A percentile compares a stretch with the other conserved stretches of the same genome.
These are phyloP conservation scores for Xenopus borealis DNA, from an alignment of 2,113 vertebrate species.

Conservation along the genomic window DNA sequence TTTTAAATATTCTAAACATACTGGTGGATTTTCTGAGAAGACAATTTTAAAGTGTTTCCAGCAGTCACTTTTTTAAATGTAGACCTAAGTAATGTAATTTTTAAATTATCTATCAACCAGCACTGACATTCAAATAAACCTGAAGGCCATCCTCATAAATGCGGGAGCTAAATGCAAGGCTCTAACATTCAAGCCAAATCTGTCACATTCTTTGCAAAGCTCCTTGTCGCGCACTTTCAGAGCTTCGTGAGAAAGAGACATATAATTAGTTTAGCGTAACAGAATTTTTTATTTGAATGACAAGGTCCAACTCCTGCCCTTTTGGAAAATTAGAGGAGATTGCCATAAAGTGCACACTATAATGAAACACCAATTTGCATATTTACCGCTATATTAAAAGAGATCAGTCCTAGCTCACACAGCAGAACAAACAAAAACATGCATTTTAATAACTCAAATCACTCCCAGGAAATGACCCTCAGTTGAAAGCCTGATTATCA, in stretches of 20 bases:
- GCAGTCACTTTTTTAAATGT: constrained; percentile 38
- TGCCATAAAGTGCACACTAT: constrained; percentile 86
- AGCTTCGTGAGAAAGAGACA: constrained; percentile 72
- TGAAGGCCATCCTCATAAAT: constrained; percentile 54
- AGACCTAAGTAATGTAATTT: constrained; percentile 47
- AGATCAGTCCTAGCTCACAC: constrained; percentile 91
- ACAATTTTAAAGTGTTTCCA: constrained; percentile 37
- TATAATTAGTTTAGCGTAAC: constrained; percentile 86
- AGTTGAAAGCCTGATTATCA: constrained; percentile 92
- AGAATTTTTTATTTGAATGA: constrained; percentile 78
- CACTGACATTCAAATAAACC: constrained; percentile 58
- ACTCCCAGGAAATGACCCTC: constrained; percentile 95
- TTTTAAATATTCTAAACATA: neutral
- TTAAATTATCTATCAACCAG: constrained; percentile 61
- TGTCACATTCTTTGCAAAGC: constrained; percentile 66
- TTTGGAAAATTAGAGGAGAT: constrained; percentile 97
- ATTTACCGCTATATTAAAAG: constrained; percentile 98
- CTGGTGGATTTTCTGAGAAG: constrained; percentile 12
- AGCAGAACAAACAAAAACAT: constrained; percentile 96
- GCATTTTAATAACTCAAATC: constrained; percentile 99
- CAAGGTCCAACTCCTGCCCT: constrained; percentile 92
- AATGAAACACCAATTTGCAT: constrained; percentile 98
- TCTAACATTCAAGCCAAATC: constrained; percentile 57
- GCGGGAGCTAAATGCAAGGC: constrained; percentile 63
- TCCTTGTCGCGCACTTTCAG: constrained; percentile 64